These are phyloP conservation scores for Sanderia malayensis DNA, from an alignment of 30 jellyfish, hydroid and myxozoan genomes.

Conservation along the genomic window DNA sequence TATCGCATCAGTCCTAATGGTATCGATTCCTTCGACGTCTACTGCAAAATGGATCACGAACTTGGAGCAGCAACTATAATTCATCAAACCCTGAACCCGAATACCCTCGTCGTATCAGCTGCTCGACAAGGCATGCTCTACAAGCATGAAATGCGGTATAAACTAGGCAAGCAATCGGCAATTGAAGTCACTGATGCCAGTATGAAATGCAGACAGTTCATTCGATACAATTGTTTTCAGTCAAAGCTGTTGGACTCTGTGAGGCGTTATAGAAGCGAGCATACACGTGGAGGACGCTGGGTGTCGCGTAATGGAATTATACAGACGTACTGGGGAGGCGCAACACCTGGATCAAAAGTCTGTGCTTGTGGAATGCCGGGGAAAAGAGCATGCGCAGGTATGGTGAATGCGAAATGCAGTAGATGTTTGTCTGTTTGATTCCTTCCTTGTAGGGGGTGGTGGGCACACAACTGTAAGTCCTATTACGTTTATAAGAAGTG, in stretches of 20 bases:
- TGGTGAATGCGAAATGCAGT: no score
- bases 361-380: constrained; percentile 92
- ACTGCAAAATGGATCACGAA: constrained; percentile 70
- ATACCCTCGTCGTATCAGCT: constrained; percentile 50
- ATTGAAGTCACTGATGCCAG: constrained; percentile 66
- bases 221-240: constrained; percentile 81
- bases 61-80: constrained; percentile 83
- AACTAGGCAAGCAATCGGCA: constrained; percentile 40
- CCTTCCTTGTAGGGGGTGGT: no score
- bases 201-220: constrained; percentile 75
- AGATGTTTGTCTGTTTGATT: no score
- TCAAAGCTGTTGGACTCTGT: constrained; percentile 81
- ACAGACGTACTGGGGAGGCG: constrained; percentile 98
- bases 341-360: constrained; percentile 73
- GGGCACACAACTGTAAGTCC: no score
- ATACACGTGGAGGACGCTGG: constrained; percentile 93
- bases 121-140: constrained; percentile 47
- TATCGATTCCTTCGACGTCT: constrained; percentile 61
- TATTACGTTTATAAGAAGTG: no score
- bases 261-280: constrained; percentile 57
- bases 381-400: constrained; percentile 85
- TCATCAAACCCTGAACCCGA: constrained; percentile 45
- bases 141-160: constrained; percentile 46
- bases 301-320: constrained; percentile 57
- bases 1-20: constrained; percentile 74